Conservation (phyloP, 2,113 vertebrate genomes). For the Shinisaurus crocodilurus region DNA sequence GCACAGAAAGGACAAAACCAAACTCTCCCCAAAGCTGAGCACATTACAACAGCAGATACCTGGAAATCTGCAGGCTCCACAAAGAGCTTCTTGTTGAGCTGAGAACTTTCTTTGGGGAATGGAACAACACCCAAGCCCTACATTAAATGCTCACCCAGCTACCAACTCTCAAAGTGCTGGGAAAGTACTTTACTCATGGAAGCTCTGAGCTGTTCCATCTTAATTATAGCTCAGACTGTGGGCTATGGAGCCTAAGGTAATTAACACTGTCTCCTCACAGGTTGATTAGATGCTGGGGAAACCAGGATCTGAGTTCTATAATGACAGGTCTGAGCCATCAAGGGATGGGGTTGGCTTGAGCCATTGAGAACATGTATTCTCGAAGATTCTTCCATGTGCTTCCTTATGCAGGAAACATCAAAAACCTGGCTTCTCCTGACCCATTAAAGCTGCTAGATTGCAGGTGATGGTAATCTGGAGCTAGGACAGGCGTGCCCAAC, state of each 20-base stretch:
- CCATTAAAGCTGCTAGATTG: not conserved
- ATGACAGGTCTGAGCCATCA: not conserved
- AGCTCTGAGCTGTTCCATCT: not conserved
- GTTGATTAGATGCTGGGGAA: constrained; percentile 39
- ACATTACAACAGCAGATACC: accelerated
- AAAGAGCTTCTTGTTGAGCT: not conserved
- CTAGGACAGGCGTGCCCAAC: too few relatives aligned
- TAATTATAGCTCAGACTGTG: constrained; percentile 23
- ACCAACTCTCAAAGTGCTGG: not conserved
- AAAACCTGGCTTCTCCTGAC: not conserved
- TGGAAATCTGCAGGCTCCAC: not conserved
- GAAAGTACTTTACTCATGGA: not conserved
- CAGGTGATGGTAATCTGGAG: not conserved
- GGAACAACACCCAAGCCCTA: not conserved
- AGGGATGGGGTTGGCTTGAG: not conserved
- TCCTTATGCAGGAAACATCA: not conserved
- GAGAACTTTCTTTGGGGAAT: not conserved
- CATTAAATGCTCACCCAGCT: not conserved
- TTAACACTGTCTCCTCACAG: not conserved
- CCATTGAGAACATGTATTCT: not conserved
- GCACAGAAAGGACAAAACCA: not conserved
- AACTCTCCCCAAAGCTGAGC: accelerated
- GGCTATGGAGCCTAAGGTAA: not conserved
- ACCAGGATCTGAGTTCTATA: not conserved
- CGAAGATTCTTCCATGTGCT: not conserved